These are phyloP conservation scores for Cydia amplana DNA, from an alignment of 1,140 invertebrate species.

Conservation along the genomic window DNA sequence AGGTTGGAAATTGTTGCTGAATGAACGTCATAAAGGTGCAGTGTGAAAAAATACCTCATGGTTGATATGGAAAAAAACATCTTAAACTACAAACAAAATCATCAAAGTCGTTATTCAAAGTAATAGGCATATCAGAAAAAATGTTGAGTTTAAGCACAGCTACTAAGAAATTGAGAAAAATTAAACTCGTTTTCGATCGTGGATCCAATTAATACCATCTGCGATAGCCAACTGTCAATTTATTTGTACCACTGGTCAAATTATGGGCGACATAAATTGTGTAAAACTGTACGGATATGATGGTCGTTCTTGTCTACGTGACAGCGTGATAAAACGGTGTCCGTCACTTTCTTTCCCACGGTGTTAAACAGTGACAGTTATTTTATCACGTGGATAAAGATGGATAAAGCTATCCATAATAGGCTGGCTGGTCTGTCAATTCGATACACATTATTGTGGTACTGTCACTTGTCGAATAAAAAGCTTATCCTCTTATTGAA, in stretches of 20 bases:
- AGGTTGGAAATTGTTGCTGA: too few species aligned
- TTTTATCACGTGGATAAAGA: too few species aligned
- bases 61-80: too few species aligned
- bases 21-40: too few species aligned
- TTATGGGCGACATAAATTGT: constrained; percentile 12
- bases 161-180: constrained; percentile 22
- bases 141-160: constrained; percentile 6
- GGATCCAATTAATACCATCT: constrained; percentile 35
- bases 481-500: neutral
- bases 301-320: too few species aligned
- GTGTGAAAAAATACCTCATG: too few species aligned
- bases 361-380: too few species aligned
- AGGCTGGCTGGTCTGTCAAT: constrained; percentile 14
- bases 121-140: constrained; percentile 4
- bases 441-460: neutral
- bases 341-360: too few species aligned
- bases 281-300: too few species aligned
- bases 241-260: constrained; percentile 30
- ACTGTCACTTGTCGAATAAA: neutral
- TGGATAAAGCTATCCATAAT: too few species aligned
- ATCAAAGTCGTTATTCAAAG: neutral
- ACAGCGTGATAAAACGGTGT: too few species aligned
- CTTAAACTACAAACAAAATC: neutral
- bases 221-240: constrained; percentile 40
- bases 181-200: constrained; percentile 33